Percentiles rank a stretch among this genome's conserved stretches.
Evolutionary conservation across 2,888 invertebrate genomes (phyloP).

Genomic region (Limnephilus lunatus): DNA sequence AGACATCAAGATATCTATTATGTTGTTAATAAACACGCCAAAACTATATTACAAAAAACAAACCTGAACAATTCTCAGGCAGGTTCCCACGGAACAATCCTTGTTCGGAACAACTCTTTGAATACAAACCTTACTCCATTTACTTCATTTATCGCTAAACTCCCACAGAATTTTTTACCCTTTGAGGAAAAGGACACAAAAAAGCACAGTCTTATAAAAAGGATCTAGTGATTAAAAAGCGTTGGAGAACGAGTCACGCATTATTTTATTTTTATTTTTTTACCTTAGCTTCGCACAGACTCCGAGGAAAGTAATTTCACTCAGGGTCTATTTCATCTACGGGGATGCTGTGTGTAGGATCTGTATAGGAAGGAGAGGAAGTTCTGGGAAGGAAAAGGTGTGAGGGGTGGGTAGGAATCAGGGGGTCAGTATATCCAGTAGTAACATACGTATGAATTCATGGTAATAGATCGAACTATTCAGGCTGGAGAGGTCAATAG

Average conservation of each 20-base stretch:
- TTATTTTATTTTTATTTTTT: background rate
- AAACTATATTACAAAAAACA: background rate
- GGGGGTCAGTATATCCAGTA: too few species aligned
- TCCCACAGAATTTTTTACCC: conserved; percentile 42
- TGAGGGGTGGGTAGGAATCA: too few species aligned
- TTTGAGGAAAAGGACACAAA: conserved; percentile 38
- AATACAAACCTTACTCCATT: background rate
- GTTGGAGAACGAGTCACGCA: background rate
- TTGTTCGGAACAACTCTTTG: background rate
- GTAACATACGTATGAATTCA: too few species aligned
- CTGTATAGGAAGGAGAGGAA: too few species aligned
- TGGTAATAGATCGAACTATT: too few species aligned
- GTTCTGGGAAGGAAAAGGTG: too few species aligned
- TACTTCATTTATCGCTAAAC: background rate
- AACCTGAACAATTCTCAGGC: background rate
- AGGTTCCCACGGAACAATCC: conserved; percentile 3
- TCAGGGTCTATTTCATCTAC: too few species aligned
- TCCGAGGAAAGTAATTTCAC: too few species aligned
- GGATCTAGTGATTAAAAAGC: background rate
- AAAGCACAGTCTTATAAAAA: background rate
- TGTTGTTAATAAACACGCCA: background rate
- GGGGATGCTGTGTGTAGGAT: too few species aligned
- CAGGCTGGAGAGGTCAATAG: too few species aligned
- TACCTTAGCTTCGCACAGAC: too few species aligned
- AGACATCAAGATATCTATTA: background rate